These are phyloP conservation scores for Sebastes iracundus DNA, from an alignment of 2,797 vertebrate genomes.

Conservation along the genomic window DNA sequence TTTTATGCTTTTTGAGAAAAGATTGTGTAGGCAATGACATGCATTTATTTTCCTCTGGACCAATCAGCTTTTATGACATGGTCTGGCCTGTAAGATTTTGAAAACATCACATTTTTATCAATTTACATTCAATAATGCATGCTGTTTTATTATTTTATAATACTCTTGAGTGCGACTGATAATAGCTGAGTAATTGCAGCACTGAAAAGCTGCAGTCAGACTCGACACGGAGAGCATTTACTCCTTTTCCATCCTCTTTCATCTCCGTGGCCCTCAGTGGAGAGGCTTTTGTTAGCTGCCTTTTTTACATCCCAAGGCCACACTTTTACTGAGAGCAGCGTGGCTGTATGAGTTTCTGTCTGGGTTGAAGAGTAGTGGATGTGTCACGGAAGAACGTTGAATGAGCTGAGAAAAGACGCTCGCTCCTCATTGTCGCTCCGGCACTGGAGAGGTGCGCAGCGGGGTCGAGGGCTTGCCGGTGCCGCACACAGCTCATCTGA, in stretches of 20 bases:
- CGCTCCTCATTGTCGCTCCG: slow-evolving; percentile 41
- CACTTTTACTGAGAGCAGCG: slow-evolving; percentile 36
- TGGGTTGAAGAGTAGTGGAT: slow-evolving; percentile 32
- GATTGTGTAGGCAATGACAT: not conserved
- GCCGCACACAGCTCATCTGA: slow-evolving; percentile 55
- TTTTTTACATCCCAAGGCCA: slow-evolving; percentile 73
- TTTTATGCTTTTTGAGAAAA: not conserved
- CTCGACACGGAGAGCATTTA: slow-evolving; percentile 39
- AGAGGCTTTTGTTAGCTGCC: slow-evolving; percentile 64
- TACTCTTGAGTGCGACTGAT: slow-evolving; percentile 24
- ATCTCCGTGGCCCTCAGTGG: slow-evolving; percentile 27
- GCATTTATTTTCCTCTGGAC: not conserved
- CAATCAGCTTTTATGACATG: not conserved
- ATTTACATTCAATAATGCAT: slow-evolving; percentile 25
- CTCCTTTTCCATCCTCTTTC: slow-evolving; percentile 46
- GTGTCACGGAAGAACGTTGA: slow-evolving; percentile 44
- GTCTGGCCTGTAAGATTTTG: not conserved
- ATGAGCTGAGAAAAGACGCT: slow-evolving; percentile 65
- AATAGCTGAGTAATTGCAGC: slow-evolving; percentile 24
- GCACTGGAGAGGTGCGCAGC: slow-evolving; percentile 52
- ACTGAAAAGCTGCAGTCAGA: slow-evolving; percentile 49
- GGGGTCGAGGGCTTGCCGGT: slow-evolving; percentile 55
- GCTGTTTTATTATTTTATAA: slow-evolving; percentile 14
- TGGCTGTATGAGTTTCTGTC: slow-evolving; percentile 27
- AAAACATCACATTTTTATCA: slow-evolving; percentile 9